Evolutionary conservation across 2,888 invertebrate species (phyloP), one percentile per base, ranked within the genome.

Genomic region (Hypolimnas misippus): DNA sequence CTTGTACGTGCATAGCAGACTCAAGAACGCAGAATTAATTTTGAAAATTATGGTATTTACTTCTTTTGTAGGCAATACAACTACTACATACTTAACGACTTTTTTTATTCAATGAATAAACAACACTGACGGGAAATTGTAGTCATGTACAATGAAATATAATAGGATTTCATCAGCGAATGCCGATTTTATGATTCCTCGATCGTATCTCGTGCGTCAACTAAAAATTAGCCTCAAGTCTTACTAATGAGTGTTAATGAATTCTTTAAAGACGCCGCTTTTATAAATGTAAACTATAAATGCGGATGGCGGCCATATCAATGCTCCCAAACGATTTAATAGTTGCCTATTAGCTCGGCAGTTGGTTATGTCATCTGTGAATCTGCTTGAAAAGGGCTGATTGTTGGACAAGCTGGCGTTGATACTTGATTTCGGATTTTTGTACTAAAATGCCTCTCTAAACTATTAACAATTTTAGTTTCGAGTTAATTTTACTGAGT

Each of bases 191-290:
- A 57, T 31, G 38, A 46, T 56, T 46, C 46, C 38, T 38, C 52
- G 52, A 57, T 64, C 53, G 59, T 63, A 58, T 52, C 49, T 52
- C 50, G 52, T 54, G 33, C 53, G 50, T 49, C 29, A 55, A 61
- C 46, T 64, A 62, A 62, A 65, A 69, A 61, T 57, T 60, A 64
- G 57, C 55, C 63, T 62, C 40, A 56, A 76, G 75, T 75, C 75
- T 72, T 64, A 71, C 76, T 84, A 84, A 87, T 82, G 78, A 81
- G 76, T 71, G 69, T 76, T 79, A 80, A 84, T 84, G 81, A 79
- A 78, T 76, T 80, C 78, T 79, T 80, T 73, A 75, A 70, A 79
- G 72, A 73, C 72, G 75, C 75, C 79, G 76, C 73, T 74, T 72
- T 75, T 75, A 76, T 46, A 40, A 40, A 19, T 76, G 74, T 76